A percentile compares a stretch with the other conserved stretches of the same genome.
These are phyloP conservation scores for Rhagologus leucostigma DNA, from an alignment of 2,113 vertebrate genomes.

Conservation along the genomic window DNA sequence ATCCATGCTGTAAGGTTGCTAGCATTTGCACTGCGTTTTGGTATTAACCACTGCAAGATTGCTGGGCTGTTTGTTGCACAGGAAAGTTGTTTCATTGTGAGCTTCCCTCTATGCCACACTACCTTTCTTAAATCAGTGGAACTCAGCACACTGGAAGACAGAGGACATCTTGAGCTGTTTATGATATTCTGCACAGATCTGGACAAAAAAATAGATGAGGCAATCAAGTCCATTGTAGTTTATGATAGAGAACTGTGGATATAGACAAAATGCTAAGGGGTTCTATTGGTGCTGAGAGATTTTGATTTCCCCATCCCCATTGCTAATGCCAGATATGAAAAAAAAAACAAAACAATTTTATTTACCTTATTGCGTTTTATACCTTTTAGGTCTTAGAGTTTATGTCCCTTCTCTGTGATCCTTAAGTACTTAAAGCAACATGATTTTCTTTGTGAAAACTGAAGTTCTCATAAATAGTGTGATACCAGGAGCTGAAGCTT, in stretches of 20 bases:
- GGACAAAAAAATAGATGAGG: neutral
- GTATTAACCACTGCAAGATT: neutral
- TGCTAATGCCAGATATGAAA: neutral
- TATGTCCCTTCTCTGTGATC: neutral
- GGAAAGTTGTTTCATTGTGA: neutral
- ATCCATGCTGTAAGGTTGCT: neutral
- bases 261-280: neutral
- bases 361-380: neutral
- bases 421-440: neutral
- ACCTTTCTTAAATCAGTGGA: neutral
- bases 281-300: neutral
- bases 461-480: neutral
- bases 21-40: neutral
- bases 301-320: rapidly evolving
- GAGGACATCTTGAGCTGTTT: neutral
- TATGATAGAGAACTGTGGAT: neutral
- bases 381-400: neutral
- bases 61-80: neutral
- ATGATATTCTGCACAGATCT: neutral
- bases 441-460: neutral
- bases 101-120: rapidly evolving
- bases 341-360: neutral
- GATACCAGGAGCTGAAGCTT: neutral
- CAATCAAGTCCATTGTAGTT: neutral
- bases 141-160: neutral